Evolutionary conservation across 2,888 invertebrate genomes (phyloP).

Genomic region (Idaea straminata): DNA sequence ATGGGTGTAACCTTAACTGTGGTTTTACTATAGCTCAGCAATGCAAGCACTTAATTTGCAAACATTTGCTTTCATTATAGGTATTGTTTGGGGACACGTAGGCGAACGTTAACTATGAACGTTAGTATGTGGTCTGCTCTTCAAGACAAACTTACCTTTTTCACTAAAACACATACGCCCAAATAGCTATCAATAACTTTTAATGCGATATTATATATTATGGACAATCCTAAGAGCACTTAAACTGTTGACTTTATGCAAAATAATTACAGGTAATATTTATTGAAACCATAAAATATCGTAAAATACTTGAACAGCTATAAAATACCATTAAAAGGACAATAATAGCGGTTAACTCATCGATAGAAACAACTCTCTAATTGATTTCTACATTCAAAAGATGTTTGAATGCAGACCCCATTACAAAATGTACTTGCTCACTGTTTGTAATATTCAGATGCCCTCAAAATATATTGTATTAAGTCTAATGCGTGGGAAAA

Average conservation of each 20-base stretch:
- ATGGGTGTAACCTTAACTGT: conserved; percentile 4
- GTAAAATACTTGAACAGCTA: conserved; percentile 1
- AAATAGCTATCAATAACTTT: too few species aligned
- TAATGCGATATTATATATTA: not conserved
- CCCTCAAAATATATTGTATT: not conserved
- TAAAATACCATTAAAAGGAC: conserved; percentile 15
- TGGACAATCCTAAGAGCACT: not conserved
- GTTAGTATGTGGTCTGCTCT: not conserved
- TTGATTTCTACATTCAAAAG: conserved; percentile 19
- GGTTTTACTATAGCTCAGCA: conserved; percentile 2
- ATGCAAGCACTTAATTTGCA: not conserved
- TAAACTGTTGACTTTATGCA: not conserved
- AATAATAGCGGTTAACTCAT: conserved; percentile 14
- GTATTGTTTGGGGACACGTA: not conserved
- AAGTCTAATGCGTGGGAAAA: not conserved
- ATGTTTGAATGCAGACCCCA: conserved; percentile 10
- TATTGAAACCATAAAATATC: conserved; percentile 5
- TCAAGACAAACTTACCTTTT: not conserved
- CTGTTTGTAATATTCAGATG: not conserved
- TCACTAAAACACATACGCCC: not conserved
- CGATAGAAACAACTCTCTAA: conserved; percentile 13
- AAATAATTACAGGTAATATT: conserved; percentile 11
- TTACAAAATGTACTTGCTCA: not conserved
- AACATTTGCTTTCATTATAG: not conserved
- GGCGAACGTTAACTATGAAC: not conserved